Base-by-base conservation (phyloP, 2,113 vertebrate species). In the Phrynosoma platyrhinos region DNA sequence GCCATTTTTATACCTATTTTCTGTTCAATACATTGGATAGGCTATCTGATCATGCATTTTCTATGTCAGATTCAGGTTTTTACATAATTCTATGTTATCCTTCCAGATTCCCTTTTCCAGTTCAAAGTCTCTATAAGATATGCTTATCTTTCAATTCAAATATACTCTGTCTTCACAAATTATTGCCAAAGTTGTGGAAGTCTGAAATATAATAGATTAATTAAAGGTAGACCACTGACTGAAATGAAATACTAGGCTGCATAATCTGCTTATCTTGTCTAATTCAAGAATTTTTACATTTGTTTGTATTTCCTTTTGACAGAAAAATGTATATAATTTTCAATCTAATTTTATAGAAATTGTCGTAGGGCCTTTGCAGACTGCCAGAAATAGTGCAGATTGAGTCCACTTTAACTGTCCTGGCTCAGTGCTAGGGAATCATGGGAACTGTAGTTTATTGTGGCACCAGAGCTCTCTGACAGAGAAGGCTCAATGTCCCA, bases 71-170 rank as follows among this genome's bases (percentile, higher is more conserved):
- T 8, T 87, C 88, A 83, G 83, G 62, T 78, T 71, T 83, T 90
- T 47, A 82, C 84, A 87, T 86, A 40, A 90, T 47, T 47, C 47
- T 5, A 7, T 4, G 5, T 47, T 47, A 47, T 69, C 40, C 79
- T 3, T 10, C 82, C 72, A 40, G 0, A 91, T 93, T 84, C 79
- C 36, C 8, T 74, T n/a, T 87, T n/a, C 2, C 25, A 0, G 13
- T 90, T 86, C 90, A 69, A 87, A 85, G 82, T 85, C 86, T 68
- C 30, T 62, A 30, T 91, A 36, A 27, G 55, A 85, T 62, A 85
- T 9, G 32, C n/a, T 64, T 36, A 40, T 32, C 4, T 13, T 13
- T 80, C 27, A 47, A 32, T 32, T 36, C 66, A 47, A 68, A 64
- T 52, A 75, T 71, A 89, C 79, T 82, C 14, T 83, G 36, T 47